Evolutionary conservation across 2,113 vertebrate genomes (phyloP), one percentile per base, ranked within the genome.

Genomic region (Murina feae): DNA sequence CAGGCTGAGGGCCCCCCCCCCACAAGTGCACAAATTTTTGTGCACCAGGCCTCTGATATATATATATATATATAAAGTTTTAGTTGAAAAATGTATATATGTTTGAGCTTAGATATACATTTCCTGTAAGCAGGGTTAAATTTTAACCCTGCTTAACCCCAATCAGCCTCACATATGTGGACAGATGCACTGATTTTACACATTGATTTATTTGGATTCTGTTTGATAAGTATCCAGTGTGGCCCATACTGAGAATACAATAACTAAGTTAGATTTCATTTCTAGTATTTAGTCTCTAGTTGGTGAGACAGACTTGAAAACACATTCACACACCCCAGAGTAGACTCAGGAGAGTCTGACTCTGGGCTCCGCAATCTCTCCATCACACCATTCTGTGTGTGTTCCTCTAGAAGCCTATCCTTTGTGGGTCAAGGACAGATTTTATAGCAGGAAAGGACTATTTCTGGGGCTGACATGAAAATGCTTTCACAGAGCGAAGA

Each of bases 401-500:
- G 58, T 96, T 96, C 80, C 42, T 91, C 74, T 42, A 74, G 76
- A 89, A 90, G 25, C 9, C 18, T 84, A 84, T 51, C 42, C 71
- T 86, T 78, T 58, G 37, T 85, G 60, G 71, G 90, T 94, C 72
- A 97, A 96, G 93, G 92, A 53, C 66, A 96, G 89, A 74, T 81
- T 84, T 95, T 91, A 90, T 11, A 87, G 89, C 13, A 58, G 47
- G n/a, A 89, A 66, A 37, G 90, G 71, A 42, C 66, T 84, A 92
- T 95, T 96, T 81, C 80, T 76, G 11, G 20, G 37, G 13, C 39
- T 78, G 92, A 94, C 87, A 69, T 80, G 89, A 94, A 95, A 93
- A 87, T 93, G 63, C 42, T 78, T 96, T 51, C 11, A 80, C 55
- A 88, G 76, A 85, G 92, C 85, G 63, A 94, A 86, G 88, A 90